Evolutionary conservation across 35 echinoderm and acorn worm genomes (phyloP), one percentile per base, ranked within the genome.

Genomic region (Ophiothrix spiculata): DNA sequence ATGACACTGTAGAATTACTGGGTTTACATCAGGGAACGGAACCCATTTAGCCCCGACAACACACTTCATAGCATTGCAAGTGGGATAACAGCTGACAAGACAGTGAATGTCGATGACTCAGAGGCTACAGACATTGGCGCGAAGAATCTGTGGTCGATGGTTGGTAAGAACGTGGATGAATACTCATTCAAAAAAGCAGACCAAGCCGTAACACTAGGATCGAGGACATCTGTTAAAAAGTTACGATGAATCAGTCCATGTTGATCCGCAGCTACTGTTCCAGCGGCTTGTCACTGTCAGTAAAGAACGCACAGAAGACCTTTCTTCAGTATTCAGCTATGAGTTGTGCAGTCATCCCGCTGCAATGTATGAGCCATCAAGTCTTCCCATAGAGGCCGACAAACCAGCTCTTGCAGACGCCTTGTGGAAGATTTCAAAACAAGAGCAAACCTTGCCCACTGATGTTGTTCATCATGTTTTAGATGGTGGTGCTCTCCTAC

Each of bases 341-440:
- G 93, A 96, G 56, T 60, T 92, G 37, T 96, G 93, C 38, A 96
- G 81, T 41, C 85, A 92, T 35, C 93, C 90, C 13, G 85, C 86
- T 79, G 93, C 93, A 80, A 60, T 89, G 42, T 38, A 92, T 96
- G 81, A 86, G 89, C 29, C 28, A 21, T 23, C 75, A 38, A 36
- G 23, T 31, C 39, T 14, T 88, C 23, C 64, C 64, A 13, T 35
- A 60, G 32, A 19, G n/a, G 75, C 84, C 75, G 23, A 83, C 88
- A 39, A 91, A 95, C 79, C 40, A 84, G 36, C 17, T 40, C 39
- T 95, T 0, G 85, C 88, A n/a, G 89, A 84, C 84, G 84, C 83
- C 13, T 14, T 91, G 16, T 88, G 85, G 85, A 88, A 75, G n/a
- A n/a, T n/a, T n/a, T n/a, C n/a, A n/a, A n/a, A n/a, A n/a, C n/a